Percentiles rank a stretch among this genome's conserved stretches.
Evolutionary conservation across 2,888 invertebrate species (phyloP).

Genomic region (Syrphus vitripennis): DNA sequence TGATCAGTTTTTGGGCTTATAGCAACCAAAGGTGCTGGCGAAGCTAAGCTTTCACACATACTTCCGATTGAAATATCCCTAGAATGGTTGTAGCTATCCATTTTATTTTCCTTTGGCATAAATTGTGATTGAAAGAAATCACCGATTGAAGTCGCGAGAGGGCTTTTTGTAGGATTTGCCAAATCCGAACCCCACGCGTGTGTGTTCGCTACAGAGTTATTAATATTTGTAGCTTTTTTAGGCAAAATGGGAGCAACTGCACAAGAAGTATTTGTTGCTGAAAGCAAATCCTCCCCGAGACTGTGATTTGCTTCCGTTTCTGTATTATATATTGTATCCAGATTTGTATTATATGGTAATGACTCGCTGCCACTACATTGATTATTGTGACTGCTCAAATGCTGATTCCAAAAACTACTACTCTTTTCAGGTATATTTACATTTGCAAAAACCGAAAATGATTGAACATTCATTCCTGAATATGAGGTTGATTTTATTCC

Average conservation of each 20-base stretch:
- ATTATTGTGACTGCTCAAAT: conserved; percentile 32
- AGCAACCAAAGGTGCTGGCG: conserved; percentile 76
- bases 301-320: conserved; percentile 39
- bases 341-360: conserved; percentile 29
- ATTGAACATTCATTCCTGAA: conserved; percentile 70
- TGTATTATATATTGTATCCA: conserved; percentile 35
- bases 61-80: conserved; percentile 24
- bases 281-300: conserved; percentile 31
- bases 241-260: conserved; percentile 42
- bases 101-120: conserved; percentile 34
- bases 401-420: conserved; percentile 70
- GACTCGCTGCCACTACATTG: conserved; percentile 38
- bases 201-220: conserved; percentile 5
- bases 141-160: conserved; percentile 29
- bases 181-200: conserved; percentile 29
- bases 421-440: conserved; percentile 79
- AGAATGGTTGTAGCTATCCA: conserved; percentile 29
- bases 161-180: conserved; percentile 41
- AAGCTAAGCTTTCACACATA: conserved; percentile 72
- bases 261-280: conserved; percentile 34
- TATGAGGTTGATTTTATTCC: conserved; percentile 66
- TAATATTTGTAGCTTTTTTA: conserved; percentile 43
- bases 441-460: conserved; percentile 79
- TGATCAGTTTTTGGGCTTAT: conserved; percentile 78
- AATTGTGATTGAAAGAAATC: conserved; percentile 47